A percentile compares a stretch with the other conserved stretches of the same genome.
Evolutionary conservation across 2,888 invertebrate species (phyloP).

Genomic region (Pachycephus smyrnensis): DNA sequence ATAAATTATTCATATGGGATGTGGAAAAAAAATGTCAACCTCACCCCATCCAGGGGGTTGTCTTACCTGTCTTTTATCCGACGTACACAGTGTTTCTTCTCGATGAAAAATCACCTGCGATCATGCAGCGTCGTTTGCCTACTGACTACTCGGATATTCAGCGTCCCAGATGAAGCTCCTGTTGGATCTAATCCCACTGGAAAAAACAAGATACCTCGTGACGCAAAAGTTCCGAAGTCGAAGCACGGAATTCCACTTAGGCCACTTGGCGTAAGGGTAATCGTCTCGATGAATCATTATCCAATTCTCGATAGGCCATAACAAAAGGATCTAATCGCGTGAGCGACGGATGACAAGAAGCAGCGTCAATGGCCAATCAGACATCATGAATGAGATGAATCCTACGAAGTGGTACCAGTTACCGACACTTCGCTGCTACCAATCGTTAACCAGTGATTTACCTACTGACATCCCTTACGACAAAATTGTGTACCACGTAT

Average conservation of each 20-base stretch:
- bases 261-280: conserved; percentile 37
- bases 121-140: not conserved
- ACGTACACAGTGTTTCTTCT: not conserved
- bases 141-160: not conserved
- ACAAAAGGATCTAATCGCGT: conserved; percentile 4
- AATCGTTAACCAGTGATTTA: not conserved
- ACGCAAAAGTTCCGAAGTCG: conserved; percentile 22
- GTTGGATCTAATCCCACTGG: not conserved
- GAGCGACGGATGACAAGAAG: conserved; percentile 30
- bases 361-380: conserved; percentile 49
- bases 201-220: not conserved
- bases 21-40: no score
- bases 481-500: conserved; percentile 2
- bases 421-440: not conserved
- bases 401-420: not conserved
- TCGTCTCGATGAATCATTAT: conserved; percentile 26
- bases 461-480: conserved; percentile 11
- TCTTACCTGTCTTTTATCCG: not conserved
- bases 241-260: conserved; percentile 42
- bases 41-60: not conserved
- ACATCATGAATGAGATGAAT: conserved; percentile 15
- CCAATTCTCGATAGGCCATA: not conserved
- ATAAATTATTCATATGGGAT: no score
- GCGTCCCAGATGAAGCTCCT: not conserved
- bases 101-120: not conserved